Conservation (phyloP, 2,888 invertebrate genomes). For the Drosophila mimetica region DNA sequence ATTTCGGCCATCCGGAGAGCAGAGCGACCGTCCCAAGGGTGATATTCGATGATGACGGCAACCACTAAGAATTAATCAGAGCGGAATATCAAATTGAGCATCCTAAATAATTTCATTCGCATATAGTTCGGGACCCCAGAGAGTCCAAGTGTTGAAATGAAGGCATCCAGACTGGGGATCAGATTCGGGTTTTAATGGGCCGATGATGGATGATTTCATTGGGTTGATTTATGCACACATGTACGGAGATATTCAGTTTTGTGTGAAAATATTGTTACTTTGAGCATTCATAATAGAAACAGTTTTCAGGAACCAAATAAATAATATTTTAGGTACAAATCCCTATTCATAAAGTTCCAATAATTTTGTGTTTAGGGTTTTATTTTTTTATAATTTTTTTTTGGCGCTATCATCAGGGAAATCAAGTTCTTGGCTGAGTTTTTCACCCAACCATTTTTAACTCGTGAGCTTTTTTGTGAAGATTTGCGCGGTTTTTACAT, state of each 20-base stretch:
- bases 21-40: constrained; percentile 40
- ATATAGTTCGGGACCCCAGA: constrained; percentile 26
- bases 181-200: constrained; percentile 27
- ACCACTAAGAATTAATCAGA: constrained; percentile 48
- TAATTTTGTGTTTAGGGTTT: neutral
- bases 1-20: constrained; percentile 43
- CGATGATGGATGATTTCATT: constrained; percentile 34
- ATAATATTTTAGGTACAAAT: too few relatives aligned
- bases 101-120: constrained; percentile 46
- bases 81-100: constrained; percentile 46
- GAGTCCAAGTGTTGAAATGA: constrained; percentile 37
- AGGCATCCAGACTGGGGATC: constrained; percentile 14
- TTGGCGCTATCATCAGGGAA: constrained; percentile 54
- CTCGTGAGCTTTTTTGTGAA: constrained; percentile 41
- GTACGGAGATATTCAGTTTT: neutral
- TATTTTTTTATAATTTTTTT: constrained; percentile 31
- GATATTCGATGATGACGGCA: constrained; percentile 45
- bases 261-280: too few relatives aligned
- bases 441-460: neutral
- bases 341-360: neutral
- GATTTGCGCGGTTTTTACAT: constrained; percentile 65
- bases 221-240: constrained; percentile 3
- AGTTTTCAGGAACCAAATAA: neutral
- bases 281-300: neutral
- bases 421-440: constrained; percentile 28